phyloP scores from a whole-genome alignment of 2,797 vertebrate genomes.

The Sparidentex hasta region DNA sequence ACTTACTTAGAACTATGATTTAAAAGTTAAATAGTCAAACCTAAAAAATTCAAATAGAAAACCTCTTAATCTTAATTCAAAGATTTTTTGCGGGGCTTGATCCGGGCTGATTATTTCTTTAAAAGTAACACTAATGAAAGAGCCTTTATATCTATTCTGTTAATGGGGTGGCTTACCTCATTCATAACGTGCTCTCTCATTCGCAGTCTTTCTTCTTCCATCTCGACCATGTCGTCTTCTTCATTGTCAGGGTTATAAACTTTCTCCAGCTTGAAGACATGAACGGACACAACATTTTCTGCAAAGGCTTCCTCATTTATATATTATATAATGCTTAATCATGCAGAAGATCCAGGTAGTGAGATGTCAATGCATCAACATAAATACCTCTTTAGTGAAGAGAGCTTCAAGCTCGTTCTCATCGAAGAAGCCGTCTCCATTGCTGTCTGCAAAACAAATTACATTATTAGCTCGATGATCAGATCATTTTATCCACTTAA shows the following conservation, averaged over 20 bases:
- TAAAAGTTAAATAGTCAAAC: not conserved
- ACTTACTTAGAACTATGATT: no score
- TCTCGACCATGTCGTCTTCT: conserved; percentile 95
- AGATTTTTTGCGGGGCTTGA: not conserved
- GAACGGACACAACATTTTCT: not conserved
- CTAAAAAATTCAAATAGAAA: no score
- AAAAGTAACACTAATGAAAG: not conserved
- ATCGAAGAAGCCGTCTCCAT: conserved; percentile 93
- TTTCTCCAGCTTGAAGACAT: conserved; percentile 90
- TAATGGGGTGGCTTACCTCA: conserved; percentile 84
- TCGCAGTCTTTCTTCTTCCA: conserved; percentile 94
- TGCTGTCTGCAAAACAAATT: conserved; percentile 87
- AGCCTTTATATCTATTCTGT: not conserved
- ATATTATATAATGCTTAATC: not conserved
- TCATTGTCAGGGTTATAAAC: conserved; percentile 91
- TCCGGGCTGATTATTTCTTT: not conserved
- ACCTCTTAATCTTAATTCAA: not conserved
- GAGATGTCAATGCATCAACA: not conserved
- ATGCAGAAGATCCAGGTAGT: not conserved
- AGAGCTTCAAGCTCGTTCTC: conserved; percentile 95
- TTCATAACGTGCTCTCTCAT: conserved; percentile 97
- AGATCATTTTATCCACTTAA: not conserved
- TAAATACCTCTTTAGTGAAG: conserved; percentile 94
- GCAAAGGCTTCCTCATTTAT: not conserved
- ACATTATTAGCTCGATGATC: not conserved